Percentiles rank a stretch among this genome's conserved stretches.
Evolutionary conservation across 2,113 vertebrate species (phyloP).

Genomic region (Zapornia atra): DNA sequence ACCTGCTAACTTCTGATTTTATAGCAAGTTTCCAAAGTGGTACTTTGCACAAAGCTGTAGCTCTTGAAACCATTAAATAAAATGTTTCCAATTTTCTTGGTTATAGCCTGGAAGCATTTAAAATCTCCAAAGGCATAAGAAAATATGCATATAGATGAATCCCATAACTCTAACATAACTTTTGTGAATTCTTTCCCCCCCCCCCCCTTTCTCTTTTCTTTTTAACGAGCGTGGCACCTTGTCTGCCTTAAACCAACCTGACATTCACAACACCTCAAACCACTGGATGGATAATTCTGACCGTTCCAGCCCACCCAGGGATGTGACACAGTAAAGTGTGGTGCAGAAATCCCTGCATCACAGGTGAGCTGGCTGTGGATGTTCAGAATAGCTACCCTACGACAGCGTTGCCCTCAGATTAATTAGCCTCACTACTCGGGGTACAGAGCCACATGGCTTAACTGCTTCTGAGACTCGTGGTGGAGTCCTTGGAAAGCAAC

Average conservation of each 20-base stretch:
- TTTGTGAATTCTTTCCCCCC: neutral
- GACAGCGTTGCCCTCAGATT: neutral
- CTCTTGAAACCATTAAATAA: neutral
- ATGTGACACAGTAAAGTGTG: neutral
- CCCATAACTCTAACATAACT: neutral
- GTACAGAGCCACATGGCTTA: neutral
- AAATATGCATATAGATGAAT: neutral
- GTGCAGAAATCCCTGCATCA: neutral
- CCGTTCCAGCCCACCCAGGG: neutral
- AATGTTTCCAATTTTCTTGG: neutral
- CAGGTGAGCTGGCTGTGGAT: neutral
- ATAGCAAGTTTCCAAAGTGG: neutral
- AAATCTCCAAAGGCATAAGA: neutral
- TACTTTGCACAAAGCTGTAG: neutral
- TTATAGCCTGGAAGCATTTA: neutral
- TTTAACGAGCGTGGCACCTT: fast-evolving
- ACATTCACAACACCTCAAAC: neutral
- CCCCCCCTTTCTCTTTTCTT: neutral
- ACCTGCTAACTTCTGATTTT: neutral
- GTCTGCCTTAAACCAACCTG: neutral
- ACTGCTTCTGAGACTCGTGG: neutral
- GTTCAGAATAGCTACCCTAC: neutral
- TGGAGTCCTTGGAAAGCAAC: conserved; percentile 39
- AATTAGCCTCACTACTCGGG: conserved; percentile 16
- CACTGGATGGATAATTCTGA: neutral